Evolutionary conservation across 2,888 invertebrate species (phyloP).

Genomic region (Drosophila limbata): DNA sequence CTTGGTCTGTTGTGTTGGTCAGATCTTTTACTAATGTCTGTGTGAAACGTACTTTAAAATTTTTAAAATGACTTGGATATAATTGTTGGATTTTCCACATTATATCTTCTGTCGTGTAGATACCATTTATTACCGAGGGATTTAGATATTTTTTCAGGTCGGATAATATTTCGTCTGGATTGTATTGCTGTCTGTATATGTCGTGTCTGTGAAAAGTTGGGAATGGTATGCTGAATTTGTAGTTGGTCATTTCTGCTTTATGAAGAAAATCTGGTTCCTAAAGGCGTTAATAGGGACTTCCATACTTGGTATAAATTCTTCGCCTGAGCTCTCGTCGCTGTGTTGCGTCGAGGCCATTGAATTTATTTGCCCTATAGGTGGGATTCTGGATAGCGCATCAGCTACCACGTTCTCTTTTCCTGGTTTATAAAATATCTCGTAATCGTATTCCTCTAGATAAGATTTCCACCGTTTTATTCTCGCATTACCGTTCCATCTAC

Average conservation of each 20-base stretch:
- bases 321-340: slow-evolving; percentile 39
- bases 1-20: slow-evolving; percentile 8
- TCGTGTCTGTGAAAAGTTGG: neutral
- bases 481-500: slow-evolving; percentile 19
- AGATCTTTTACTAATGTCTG: neutral
- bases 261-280: slow-evolving; percentile 42
- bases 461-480: slow-evolving; percentile 44
- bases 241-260: no score
- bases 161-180: neutral
- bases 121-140: neutral
- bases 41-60: no score
- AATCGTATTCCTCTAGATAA: slow-evolving; percentile 43
- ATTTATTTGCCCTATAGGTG: slow-evolving; percentile 23
- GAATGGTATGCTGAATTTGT: no score
- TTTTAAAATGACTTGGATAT: no score
- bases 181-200: slow-evolving; percentile 1
- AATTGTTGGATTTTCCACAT: no score
- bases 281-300: slow-evolving; percentile 48
- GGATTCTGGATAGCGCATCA: slow-evolving; percentile 16
- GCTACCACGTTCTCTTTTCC: slow-evolving; percentile 1
- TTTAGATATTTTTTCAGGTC: slow-evolving; percentile 6
- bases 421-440: no score
- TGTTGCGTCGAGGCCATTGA: slow-evolving; percentile 34
- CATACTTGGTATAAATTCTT: slow-evolving; percentile 34
- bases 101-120: no score